Base-by-base conservation (phyloP, 2,113 vertebrate genomes). In the Petrocephalus zakoni region DNA sequence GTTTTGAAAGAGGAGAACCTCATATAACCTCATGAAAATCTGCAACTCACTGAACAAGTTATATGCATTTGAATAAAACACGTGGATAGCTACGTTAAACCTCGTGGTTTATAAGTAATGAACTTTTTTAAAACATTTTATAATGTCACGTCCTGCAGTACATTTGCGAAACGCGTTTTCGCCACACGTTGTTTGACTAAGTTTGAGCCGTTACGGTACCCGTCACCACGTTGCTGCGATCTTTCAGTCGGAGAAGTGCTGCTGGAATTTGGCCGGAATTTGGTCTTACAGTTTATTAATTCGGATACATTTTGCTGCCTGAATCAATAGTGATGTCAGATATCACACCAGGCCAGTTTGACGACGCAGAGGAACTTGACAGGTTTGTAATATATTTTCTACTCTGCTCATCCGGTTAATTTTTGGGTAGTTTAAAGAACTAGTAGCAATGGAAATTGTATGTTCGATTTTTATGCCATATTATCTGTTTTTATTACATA, bases 291-390 rank as follows among this genome's bases (percentile, higher is more conserved):
- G 53, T 82, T 37, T 21, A 64, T 68, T 29, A n/a, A 68, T 85
- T 21, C 10, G 55, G 11, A 29, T 47, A 13, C 5, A 68, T 56
- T 52, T 64, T 55, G 47, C 29, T 47, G 15, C 7, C n/a, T 88
- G 47, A 15, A 81, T 64, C 42, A 22, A n/a, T 52, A 37, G 42
- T 21, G n/a, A 91, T 92, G 92, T 88, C 89, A 13, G 56, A 81
- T 68, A 37, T 92, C 7, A 91, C 92, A 21, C 90, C 90, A 0
- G 93, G 92, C 1, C 93, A 94, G 91, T 94, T 94, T 89, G 93
- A 94, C 17, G 91, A 93, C 88, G 93, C 93, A 0, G 91, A 92
- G 1, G 92, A 90, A 78, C 68, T 90, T 10, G 89, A 61, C 42
- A 89, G 89, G 92, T 93, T 51, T 88, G 88, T 55, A 82, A 22